Evolutionary conservation across 1,140 invertebrate genomes (phyloP).

Genomic region (Pemphigus obesinymphae): DNA sequence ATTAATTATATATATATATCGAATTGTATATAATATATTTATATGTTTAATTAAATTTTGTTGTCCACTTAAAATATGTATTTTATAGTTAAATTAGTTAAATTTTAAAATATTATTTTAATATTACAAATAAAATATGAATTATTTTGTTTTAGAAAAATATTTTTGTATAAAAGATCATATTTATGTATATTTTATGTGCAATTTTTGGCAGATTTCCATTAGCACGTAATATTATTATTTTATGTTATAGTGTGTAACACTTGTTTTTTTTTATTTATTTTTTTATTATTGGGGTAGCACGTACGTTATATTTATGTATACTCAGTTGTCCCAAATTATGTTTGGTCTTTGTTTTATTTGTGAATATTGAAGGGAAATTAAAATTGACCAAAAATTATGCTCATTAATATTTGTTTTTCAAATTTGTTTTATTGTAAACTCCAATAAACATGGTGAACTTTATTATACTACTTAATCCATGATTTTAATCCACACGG

Average conservation of each 20-base stretch:
- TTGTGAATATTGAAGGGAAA: conserved; percentile 33
- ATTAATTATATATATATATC: conserved; percentile 18
- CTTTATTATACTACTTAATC: background rate
- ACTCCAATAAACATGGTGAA: background rate
- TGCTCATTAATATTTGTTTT: conserved; percentile 24
- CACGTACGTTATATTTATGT: conserved; percentile 32
- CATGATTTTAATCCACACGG: background rate
- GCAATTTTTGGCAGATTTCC: conserved; percentile 28
- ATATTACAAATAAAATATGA: background rate
- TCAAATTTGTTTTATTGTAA: background rate
- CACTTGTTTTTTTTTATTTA: conserved; percentile 25
- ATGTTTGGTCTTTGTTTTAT: conserved; percentile 11
- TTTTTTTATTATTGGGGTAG: conserved; percentile 32
- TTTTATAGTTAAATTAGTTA: conserved; percentile 20
- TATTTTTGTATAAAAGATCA: conserved; percentile 39
- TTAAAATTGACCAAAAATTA: conserved; percentile 9
- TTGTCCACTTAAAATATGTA: conserved; percentile 29
- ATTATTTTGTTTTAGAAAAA: conserved; percentile 27
- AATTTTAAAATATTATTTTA: conserved; percentile 26
- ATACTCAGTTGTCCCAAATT: conserved; percentile 24
- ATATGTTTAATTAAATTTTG: background rate
- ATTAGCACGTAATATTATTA: conserved; percentile 40
- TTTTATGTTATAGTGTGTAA: conserved; percentile 28
- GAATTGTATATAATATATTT: conserved; percentile 19
- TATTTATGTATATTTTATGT: conserved; percentile 24